A percentile compares a stretch with the other conserved stretches of the same genome.
Evolutionary conservation across 2,797 vertebrate species (phyloP).

Genomic region (Acropternis orthonyx): DNA sequence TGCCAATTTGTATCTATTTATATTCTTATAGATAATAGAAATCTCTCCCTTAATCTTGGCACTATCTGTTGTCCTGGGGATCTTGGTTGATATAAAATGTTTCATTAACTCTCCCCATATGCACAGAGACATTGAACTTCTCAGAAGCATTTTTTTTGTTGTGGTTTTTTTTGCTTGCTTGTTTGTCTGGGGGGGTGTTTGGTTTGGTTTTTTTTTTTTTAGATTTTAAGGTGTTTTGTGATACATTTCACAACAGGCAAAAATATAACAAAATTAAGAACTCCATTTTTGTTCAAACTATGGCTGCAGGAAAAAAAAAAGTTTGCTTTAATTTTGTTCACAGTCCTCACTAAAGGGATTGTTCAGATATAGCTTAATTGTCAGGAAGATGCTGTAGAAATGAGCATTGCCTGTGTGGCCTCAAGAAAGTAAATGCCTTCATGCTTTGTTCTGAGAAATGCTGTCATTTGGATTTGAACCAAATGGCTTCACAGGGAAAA

Average conservation of each 20-base stretch:
- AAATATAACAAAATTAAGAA: not conserved
- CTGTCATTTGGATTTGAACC: not conserved
- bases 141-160: not conserved
- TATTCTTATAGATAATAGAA: not conserved
- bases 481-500: conserved; percentile 29
- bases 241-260: not conserved
- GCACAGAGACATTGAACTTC: not conserved
- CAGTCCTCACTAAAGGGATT: not conserved
- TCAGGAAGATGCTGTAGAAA: not conserved
- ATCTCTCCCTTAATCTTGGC: not conserved
- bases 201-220: no score
- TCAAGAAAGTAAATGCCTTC: not conserved
- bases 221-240: not conserved
- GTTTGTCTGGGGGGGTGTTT: no score
- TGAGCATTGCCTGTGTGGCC: not conserved
- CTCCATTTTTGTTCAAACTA: not conserved
- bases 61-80: not conserved
- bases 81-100: not conserved
- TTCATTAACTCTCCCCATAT: not conserved
- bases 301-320: not conserved
- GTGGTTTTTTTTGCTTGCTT: no score
- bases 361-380: not conserved
- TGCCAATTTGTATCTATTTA: not conserved
- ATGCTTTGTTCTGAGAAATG: conserved; percentile 8
- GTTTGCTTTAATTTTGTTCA: not conserved